Conservation (phyloP, 2,797 vertebrate genomes). For the Hybognathus amarus region DNA sequence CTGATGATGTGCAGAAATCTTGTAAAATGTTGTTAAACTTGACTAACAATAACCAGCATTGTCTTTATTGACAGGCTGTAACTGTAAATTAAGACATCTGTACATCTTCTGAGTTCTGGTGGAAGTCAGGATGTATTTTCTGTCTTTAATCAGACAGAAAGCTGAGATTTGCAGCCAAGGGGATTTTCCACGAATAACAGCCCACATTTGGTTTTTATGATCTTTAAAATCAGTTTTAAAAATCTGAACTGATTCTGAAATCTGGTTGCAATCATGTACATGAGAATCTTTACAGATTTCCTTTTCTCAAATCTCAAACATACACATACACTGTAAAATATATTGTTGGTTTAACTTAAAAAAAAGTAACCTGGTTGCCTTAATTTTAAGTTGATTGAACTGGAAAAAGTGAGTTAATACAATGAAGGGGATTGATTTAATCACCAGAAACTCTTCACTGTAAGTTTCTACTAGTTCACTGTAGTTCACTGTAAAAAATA, state of each 20-base stretch:
- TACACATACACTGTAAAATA: no score
- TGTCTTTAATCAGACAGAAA: not conserved
- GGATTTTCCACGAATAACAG: not conserved
- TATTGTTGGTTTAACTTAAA: no score
- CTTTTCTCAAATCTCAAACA: not conserved
- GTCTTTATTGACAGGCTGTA: not conserved
- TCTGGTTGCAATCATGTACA: not conserved
- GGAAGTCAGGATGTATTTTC: slow-evolving; percentile 6
- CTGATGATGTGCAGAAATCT: slow-evolving; percentile 49
- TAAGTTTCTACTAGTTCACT: no score
- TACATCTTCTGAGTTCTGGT: not conserved
- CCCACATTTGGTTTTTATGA: not conserved
- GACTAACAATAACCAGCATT: not conserved
- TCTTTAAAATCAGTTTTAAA: not conserved
- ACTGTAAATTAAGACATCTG: slow-evolving; percentile 6
- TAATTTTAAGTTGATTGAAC: no score
- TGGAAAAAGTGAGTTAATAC: no score
- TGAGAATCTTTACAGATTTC: not conserved
- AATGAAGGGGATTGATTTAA: no score
- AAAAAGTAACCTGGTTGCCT: no score
- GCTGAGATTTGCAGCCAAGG: not conserved
- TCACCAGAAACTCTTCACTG: no score
- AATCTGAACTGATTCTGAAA: not conserved
- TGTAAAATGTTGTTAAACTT: slow-evolving; percentile 3
- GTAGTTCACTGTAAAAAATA: no score